These are phyloP conservation scores for Gymnobelideus leadbeateri DNA, from an alignment of 2,113 vertebrate species.

Conservation along the genomic window DNA sequence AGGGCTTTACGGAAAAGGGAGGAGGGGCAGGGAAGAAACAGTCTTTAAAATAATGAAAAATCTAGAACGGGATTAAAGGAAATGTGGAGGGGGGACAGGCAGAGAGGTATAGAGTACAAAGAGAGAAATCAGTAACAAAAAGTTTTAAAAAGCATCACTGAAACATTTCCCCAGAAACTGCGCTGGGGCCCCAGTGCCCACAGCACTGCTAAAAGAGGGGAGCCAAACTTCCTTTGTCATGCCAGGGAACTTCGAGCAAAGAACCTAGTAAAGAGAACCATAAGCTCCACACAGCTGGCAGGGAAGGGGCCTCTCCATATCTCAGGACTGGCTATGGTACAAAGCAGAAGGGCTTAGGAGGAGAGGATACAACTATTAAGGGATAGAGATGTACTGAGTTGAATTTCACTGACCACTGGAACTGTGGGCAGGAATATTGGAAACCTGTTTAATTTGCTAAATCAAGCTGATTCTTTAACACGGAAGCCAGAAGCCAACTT, in stretches of 20 bases:
- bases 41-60: background rate
- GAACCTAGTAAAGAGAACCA: background rate
- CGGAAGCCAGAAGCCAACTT: background rate
- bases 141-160: background rate
- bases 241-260: background rate
- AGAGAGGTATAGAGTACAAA: background rate
- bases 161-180: background rate
- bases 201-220: background rate
- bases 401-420: background rate
- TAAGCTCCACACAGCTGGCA: background rate
- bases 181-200: background rate
- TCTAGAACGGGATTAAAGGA: background rate
- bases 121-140: conserved; percentile 20
- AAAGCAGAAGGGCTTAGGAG: background rate
- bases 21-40: no score
- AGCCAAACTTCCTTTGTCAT: background rate
- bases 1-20: background rate
- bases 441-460: background rate
- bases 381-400: background rate
- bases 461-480: background rate
- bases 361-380: background rate
- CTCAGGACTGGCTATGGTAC: background rate
- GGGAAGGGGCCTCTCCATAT: background rate
- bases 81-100: background rate
- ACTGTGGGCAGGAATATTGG: background rate